A percentile compares a stretch with the other conserved stretches of the same genome.
Evolutionary conservation across 1,140 invertebrate genomes (phyloP).

Genomic region (Kradibia gibbosae): DNA sequence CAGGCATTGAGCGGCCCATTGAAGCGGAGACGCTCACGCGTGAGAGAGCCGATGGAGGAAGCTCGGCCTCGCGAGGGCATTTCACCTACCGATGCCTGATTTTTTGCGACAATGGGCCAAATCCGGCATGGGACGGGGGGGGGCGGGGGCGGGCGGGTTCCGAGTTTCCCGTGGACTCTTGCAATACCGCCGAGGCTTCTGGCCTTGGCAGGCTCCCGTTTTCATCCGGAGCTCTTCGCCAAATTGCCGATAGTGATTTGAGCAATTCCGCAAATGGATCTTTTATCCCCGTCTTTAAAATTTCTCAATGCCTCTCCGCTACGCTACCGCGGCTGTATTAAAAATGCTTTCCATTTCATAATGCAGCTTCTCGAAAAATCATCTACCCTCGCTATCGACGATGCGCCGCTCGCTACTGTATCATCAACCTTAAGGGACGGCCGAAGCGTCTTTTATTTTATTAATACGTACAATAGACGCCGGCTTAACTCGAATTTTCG

Average conservation of each 20-base stretch:
- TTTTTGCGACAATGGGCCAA: conserved; percentile 59
- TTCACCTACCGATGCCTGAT: conserved; percentile 37
- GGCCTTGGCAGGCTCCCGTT: neutral
- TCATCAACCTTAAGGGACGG: too few species aligned
- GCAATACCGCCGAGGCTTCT: conserved; percentile 26
- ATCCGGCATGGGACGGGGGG: conserved; percentile 50
- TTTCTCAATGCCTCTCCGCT: neutral
- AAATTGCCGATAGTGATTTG: conserved; percentile 70
- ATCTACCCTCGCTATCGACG: neutral
- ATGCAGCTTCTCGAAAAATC: neutral
- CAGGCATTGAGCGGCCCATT: conserved; percentile 66
- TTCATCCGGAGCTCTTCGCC: conserved; percentile 40
- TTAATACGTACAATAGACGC: too few species aligned
- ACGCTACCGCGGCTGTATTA: neutral
- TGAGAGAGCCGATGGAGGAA: neutral
- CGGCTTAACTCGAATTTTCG: too few species aligned
- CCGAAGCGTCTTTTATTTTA: too few species aligned
- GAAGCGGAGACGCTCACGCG: neutral
- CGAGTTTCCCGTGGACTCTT: conserved; percentile 63
- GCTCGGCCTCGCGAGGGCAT: neutral
- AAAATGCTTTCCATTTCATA: neutral
- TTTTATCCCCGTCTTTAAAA: conserved; percentile 54
- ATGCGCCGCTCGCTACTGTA: neutral
- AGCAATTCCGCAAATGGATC: conserved; percentile 71
- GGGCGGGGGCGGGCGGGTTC: conserved; percentile 56